A percentile compares a stretch with the other conserved stretches of the same genome.
Evolutionary conservation across 35 echinoderm and acorn worm genomes (phyloP).

Genomic region (Hemicentrotus pulcherrimus): DNA sequence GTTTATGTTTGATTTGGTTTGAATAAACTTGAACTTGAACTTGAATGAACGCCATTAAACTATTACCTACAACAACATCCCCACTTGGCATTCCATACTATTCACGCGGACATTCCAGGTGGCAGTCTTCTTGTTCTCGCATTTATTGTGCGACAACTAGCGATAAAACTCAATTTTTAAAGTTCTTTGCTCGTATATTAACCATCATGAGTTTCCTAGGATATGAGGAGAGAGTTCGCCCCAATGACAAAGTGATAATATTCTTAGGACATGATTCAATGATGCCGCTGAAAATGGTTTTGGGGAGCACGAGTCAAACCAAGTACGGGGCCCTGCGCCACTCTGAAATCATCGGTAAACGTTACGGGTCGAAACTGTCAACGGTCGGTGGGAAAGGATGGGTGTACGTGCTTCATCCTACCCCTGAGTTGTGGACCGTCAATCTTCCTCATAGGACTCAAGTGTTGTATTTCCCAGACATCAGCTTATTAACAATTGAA

Average conservation of each 20-base stretch:
- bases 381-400: slow-evolving; percentile 81
- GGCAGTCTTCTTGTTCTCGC: no score
- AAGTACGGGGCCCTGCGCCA: slow-evolving; percentile 81
- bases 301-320: slow-evolving; percentile 74
- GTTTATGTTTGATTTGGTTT: no score
- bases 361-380: slow-evolving; percentile 68
- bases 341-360: slow-evolving; percentile 79
- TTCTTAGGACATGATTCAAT: slow-evolving; percentile 77
- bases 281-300: slow-evolving; percentile 63
- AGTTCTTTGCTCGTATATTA: not conserved
- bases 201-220: slow-evolving; percentile 80
- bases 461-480: slow-evolving; percentile 89
- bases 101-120: no score
- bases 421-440: slow-evolving; percentile 92
- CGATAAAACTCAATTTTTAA: not conserved
- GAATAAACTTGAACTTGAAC: no score
- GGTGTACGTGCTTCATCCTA: slow-evolving; percentile 85
- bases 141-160: no score
- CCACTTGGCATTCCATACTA: no score
- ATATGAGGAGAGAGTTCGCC: slow-evolving; percentile 64
- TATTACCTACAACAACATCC: no score
- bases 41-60: no score
- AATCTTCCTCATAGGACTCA: slow-evolving; percentile 92
- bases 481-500: slow-evolving; percentile 83
- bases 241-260: slow-evolving; percentile 74